phyloP scores from a whole-genome alignment of 1,140 invertebrate species.

The Mamestra configurata region DNA sequence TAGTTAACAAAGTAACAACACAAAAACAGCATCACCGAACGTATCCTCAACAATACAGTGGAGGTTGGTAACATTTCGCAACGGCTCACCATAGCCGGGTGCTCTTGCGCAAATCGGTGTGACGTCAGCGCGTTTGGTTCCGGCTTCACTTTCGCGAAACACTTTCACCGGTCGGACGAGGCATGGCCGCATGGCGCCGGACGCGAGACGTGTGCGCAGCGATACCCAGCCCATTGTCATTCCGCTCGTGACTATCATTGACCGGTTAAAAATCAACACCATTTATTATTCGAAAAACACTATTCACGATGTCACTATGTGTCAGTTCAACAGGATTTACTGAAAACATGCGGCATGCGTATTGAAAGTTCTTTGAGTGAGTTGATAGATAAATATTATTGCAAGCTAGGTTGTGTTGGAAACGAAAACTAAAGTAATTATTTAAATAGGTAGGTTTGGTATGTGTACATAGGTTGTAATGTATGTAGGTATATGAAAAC shows the following conservation, averaged over 20 bases:
- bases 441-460: background rate
- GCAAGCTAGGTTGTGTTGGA: background rate
- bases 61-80: conserved; percentile 76
- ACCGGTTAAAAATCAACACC: conserved; percentile 43
- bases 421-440: background rate
- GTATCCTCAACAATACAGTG: conserved; percentile 60
- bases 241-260: conserved; percentile 53
- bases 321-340: conserved; percentile 7
- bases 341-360: background rate
- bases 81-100: conserved; percentile 64
- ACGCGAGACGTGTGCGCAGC: conserved; percentile 40
- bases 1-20: conserved; percentile 54
- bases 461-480: too few species aligned
- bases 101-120: conserved; percentile 81
- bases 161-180: conserved; percentile 79
- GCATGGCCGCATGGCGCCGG: conserved; percentile 62
- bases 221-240: conserved; percentile 62
- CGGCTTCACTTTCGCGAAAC: conserved; percentile 86
- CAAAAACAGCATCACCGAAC: conserved; percentile 57
- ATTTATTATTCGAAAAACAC: conserved; percentile 26
- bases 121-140: conserved; percentile 81
- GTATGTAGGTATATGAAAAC: conserved; percentile 1
- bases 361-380: background rate
- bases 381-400: conserved; percentile 8
- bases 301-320: conserved; percentile 9